Base-by-base conservation (phyloP, 2,888 invertebrate species). In the Acanthacorydalis orientalis region DNA sequence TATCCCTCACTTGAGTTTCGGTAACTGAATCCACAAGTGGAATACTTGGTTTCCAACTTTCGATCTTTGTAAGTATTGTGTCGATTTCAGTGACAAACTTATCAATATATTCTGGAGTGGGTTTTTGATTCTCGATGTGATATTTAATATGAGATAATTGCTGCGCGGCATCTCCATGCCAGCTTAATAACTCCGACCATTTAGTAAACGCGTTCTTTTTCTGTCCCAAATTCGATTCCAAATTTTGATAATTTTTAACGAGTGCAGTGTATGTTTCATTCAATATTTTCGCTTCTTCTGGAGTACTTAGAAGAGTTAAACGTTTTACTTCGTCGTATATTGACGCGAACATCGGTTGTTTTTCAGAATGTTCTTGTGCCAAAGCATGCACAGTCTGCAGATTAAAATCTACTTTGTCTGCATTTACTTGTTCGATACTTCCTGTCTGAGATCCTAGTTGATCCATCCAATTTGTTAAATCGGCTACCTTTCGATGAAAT, bases 261-360 rank as follows among this genome's bases (percentile, higher is more conserved):
- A 91, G 68, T 16, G 77, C 74, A 0, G 82, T 78, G 58, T 88
- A 89, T 1, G 81, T 77, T 52, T 84, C 80, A 55, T 82, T 80
- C 3, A 91, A 64, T 1, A 77, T 69, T 47, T 78, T 75, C 1
- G 79, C 76, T 58, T 90, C 89, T 53, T 83, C 80, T 0, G 81
- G 77, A n/a, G 80, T 75, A 2, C 80, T 80, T 53, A 71, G 71
- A 10, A 75, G 65, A 0, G 82, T 77, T 55, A 90, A 71, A 49
- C 79, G 78, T 57, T 88, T 88, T 0, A 92, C 79, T 68, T 91
- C 87, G 54, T 82, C 78, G 55, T 86, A 84, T 53, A 92, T 84
- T 2, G 76, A 74, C 51, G 80, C 75, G 53, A 91, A 86, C 41
- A 74, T 73, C 0, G 84, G 78, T 56, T 84, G 83, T 57, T 88